These are phyloP conservation scores for Phalangium opilio DNA, from an alignment of 2,888 invertebrate genomes.

Conservation along the genomic window DNA sequence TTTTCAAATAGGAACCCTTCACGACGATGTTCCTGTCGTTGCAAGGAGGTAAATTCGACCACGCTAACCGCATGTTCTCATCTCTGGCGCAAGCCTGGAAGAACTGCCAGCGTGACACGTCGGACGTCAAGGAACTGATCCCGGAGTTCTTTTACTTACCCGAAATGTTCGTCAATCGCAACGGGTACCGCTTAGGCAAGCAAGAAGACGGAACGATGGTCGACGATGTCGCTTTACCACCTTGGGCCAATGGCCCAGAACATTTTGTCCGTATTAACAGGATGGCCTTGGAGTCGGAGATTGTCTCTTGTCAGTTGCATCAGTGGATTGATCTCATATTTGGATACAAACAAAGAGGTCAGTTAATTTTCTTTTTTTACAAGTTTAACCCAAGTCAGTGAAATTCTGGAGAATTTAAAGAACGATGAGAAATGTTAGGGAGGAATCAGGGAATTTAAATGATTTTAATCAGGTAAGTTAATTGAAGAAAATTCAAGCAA, in stretches of 20 bases:
- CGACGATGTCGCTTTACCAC: conserved; percentile 79
- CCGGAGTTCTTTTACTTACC: conserved; percentile 98
- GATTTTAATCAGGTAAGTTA: too few species aligned
- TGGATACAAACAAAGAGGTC: conserved; percentile 95
- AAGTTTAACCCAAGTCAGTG: too few species aligned
- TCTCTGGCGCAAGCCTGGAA: conserved; percentile 94
- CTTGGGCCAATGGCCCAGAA: conserved; percentile 93
- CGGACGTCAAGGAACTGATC: conserved; percentile 97
- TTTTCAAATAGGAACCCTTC: conserved; percentile 70
- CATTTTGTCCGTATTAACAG: conserved; percentile 95
- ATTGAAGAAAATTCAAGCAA: too few species aligned
- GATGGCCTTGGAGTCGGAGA: conserved; percentile 97
- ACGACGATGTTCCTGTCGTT: conserved; percentile 97
- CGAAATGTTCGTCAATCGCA: conserved; percentile 90
- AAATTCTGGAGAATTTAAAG: too few species aligned
- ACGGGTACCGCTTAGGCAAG: conserved; percentile 67
- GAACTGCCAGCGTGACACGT: conserved; percentile 95
- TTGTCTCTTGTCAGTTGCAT: conserved; percentile 97
- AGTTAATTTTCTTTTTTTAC: conserved; percentile 10
- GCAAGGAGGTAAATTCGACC: conserved; percentile 98
- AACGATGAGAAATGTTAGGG: too few species aligned
- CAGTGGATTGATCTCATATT: conserved; percentile 99
- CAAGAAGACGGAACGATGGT: conserved; percentile 60
- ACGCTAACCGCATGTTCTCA: conserved; percentile 90
- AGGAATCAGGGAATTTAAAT: too few species aligned